phyloP scores from a whole-genome alignment of 2,888 invertebrate genomes.

The Acanthacorydalis orientalis region DNA sequence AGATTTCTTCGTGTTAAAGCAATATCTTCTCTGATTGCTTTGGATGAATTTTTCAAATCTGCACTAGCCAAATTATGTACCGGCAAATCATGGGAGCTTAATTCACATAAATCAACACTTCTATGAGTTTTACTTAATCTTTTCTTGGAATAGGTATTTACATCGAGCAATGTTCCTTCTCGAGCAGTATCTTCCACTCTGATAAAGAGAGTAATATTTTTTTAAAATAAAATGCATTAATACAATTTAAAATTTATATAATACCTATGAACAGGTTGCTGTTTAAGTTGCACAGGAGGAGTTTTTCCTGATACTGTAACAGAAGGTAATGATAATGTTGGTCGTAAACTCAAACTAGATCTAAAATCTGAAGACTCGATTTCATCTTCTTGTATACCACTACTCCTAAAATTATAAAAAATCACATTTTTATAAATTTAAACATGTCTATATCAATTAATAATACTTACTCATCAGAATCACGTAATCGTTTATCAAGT shows the following conservation, averaged over 20 bases:
- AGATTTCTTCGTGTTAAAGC: conserved; percentile 8
- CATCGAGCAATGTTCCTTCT: conserved; percentile 21
- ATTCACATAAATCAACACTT: conserved; percentile 21
- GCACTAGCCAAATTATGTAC: neutral
- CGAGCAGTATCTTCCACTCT: conserved; percentile 17
- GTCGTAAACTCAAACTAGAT: conserved; percentile 19
- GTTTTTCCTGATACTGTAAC: conserved; percentile 16
- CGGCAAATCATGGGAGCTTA: conserved; percentile 11
- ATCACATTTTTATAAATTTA: conserved; percentile 6
- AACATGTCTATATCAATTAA: conserved; percentile 1
- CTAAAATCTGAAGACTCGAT: conserved; percentile 24
- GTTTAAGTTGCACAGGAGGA: conserved; percentile 2
- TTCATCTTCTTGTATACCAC: conserved; percentile 38
- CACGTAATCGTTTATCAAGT: conserved; percentile 19
- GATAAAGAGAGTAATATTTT: conserved; percentile 9
- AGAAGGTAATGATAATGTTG: conserved; percentile 28
- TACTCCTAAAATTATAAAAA: conserved; percentile 25
- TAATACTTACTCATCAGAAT: conserved; percentile 24
- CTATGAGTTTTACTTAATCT: conserved; percentile 22
- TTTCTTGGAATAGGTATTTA: conserved; percentile 21
- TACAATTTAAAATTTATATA: neutral
- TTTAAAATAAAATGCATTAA: conserved; percentile 1
- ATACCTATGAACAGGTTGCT: conserved; percentile 2
- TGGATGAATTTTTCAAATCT: conserved; percentile 1
- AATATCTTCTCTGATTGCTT: conserved; percentile 6